These are phyloP conservation scores for Phoebastria nigripes DNA, from an alignment of 2,797 vertebrate species.

Conservation along the genomic window DNA sequence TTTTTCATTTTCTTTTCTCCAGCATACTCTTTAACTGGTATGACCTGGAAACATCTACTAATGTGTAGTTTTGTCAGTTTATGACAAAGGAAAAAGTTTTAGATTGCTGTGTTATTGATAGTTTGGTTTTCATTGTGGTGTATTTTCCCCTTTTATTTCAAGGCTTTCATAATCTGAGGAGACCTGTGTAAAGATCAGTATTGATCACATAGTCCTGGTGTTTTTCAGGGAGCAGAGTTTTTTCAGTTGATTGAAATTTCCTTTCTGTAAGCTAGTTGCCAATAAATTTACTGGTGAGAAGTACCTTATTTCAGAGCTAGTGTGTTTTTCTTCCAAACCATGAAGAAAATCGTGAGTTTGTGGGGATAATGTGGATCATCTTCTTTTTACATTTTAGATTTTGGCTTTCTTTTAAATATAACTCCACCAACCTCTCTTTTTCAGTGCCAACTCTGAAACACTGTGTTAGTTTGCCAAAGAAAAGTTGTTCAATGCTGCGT, in stretches of 20 bases:
- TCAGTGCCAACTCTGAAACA: not conserved
- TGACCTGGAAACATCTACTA: not conserved
- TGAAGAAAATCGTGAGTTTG: not conserved
- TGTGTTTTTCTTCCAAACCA: not conserved
- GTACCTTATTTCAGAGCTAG: not conserved
- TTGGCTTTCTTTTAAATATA: not conserved
- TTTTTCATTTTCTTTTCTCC: not conserved
- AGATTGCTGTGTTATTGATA: not conserved
- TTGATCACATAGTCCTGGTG: not conserved
- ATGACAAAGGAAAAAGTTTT: not conserved
- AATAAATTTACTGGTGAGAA: not conserved
- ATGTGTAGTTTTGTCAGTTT: not conserved
- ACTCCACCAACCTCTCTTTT: not conserved
- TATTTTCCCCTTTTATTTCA: not conserved
- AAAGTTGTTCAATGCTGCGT: not conserved
- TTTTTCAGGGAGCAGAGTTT: not conserved
- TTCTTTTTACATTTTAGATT: not conserved
- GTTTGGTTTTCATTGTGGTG: not conserved
- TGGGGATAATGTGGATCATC: not conserved
- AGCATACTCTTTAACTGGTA: not conserved
- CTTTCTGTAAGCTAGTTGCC: not conserved
- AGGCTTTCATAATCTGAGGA: not conserved
- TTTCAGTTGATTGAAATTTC: not conserved
- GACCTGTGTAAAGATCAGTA: not conserved
- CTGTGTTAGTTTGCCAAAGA: not conserved